phyloP scores from a whole-genome alignment of 2,113 vertebrate genomes.

The Chrysochloris asiatica region DNA sequence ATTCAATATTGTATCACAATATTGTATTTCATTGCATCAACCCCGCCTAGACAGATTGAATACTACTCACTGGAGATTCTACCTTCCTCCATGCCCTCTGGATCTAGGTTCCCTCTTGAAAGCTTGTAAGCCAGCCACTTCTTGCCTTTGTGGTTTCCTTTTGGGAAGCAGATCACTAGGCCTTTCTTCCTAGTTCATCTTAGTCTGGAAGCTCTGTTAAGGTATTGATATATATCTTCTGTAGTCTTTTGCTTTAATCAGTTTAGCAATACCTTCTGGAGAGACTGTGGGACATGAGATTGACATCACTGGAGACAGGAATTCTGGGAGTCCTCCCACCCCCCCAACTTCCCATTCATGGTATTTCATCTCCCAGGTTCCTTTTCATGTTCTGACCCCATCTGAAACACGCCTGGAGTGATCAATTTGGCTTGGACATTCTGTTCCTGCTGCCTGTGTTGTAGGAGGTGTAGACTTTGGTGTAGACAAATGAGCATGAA shows the following conservation, averaged over 20 bases:
- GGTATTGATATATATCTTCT: fast-evolving
- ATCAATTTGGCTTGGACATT: fast-evolving
- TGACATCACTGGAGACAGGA: not conserved
- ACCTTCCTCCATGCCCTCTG: no score
- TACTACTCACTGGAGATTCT: no score
- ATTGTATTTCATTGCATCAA: no score
- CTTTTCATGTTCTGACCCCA: not conserved
- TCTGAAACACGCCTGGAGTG: fast-evolving
- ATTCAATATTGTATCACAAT: no score
- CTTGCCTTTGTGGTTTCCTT: no score
- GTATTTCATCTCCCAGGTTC: not conserved
- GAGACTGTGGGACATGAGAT: not conserved
- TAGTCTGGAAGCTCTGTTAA: not conserved
- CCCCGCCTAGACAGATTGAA: no score
- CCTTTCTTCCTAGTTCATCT: no score
- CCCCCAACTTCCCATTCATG: not conserved
- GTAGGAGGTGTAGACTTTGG: fast-evolving
- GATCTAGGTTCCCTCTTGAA: no score
- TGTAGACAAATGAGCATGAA: not conserved
- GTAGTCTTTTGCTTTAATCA: not conserved
- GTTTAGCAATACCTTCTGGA: not conserved
- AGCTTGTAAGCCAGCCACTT: no score
- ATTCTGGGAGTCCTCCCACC: fast-evolving
- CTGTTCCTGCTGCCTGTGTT: fast-evolving
- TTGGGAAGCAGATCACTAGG: not conserved